Percentiles rank a stretch among this genome's conserved stretches.
These are phyloP conservation scores for Taxidea taxus DNA, from an alignment of 2,113 vertebrate genomes.

Conservation along the genomic window DNA sequence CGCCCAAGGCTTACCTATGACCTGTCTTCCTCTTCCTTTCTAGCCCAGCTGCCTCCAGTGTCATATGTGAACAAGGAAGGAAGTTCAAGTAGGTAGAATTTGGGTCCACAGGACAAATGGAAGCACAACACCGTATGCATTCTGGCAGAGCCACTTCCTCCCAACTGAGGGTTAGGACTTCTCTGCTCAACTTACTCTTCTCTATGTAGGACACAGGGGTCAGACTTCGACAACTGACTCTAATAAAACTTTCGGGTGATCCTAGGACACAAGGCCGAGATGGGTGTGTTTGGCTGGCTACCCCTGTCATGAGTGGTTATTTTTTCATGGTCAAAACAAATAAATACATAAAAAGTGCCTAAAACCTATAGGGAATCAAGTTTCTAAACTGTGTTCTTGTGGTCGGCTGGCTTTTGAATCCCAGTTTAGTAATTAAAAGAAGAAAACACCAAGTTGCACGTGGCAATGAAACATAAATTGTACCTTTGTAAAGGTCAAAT, in stretches of 20 bases:
- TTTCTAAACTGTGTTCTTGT: constrained; percentile 57
- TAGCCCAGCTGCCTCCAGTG: neutral
- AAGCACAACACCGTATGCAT: neutral
- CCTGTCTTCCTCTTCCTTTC: neutral
- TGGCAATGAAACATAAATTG: constrained; percentile 41
- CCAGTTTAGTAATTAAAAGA: constrained; percentile 46
- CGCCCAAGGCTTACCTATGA: neutral
- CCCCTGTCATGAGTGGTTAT: neutral
- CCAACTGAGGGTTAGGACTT: neutral
- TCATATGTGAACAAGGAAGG: neutral
- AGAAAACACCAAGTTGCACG: constrained; percentile 19
- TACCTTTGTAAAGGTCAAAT: constrained; percentile 55
- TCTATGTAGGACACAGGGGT: neutral
- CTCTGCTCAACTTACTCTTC: neutral
- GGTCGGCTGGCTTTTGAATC: constrained; percentile 47
- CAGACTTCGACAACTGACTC: constrained; percentile 27
- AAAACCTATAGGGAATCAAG: constrained; percentile 60
- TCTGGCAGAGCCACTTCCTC: neutral
- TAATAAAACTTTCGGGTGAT: constrained; percentile 29
- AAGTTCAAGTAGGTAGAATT: neutral
- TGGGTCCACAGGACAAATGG: neutral
- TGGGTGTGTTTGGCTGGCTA: neutral
- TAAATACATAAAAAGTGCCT: constrained; percentile 65
- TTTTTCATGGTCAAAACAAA: constrained; percentile 63
- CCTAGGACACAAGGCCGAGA: neutral